A percentile compares a stretch with the other conserved stretches of the same genome.
Evolutionary conservation across 2,888 invertebrate genomes (phyloP).

Genomic region (Pheosia tremula): DNA sequence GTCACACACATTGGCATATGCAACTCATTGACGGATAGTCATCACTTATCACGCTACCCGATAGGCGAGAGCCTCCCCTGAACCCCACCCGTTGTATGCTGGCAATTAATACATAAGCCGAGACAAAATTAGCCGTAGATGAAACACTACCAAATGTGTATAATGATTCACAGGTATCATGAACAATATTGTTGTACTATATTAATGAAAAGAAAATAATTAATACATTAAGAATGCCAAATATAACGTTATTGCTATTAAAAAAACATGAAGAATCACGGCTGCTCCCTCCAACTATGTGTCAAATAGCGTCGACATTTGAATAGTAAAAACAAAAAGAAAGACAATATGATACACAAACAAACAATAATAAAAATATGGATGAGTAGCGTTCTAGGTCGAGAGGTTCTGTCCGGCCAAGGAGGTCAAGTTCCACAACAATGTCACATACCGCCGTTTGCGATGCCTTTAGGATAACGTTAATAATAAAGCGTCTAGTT

Average conservation of each 20-base stretch:
- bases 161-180: not conserved
- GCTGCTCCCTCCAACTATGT: too few species aligned
- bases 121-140: conserved; percentile 33
- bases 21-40: conserved; percentile 66
- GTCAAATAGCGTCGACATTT: not conserved
- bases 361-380: conserved; percentile 19
- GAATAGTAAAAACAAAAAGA: conserved; percentile 4
- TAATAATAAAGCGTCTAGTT: not conserved
- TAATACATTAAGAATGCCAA: too few species aligned
- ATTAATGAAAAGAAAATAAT: too few species aligned
- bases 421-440: conserved; percentile 19
- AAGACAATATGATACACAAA: conserved; percentile 19
- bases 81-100: conserved; percentile 44
- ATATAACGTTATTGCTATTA: too few species aligned
- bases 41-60: conserved; percentile 61
- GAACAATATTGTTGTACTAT: not conserved
- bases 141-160: not conserved
- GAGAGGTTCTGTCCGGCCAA: conserved; percentile 16
- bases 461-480: not conserved
- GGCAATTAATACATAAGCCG: conserved; percentile 55
- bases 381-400: conserved; percentile 21
- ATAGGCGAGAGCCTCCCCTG: conserved; percentile 55
- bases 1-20: conserved; percentile 51
- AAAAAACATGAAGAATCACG: too few species aligned
- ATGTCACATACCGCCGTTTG: conserved; percentile 8